Conservation (phyloP, 1,140 invertebrate species). For the Drosophila tani region DNA sequence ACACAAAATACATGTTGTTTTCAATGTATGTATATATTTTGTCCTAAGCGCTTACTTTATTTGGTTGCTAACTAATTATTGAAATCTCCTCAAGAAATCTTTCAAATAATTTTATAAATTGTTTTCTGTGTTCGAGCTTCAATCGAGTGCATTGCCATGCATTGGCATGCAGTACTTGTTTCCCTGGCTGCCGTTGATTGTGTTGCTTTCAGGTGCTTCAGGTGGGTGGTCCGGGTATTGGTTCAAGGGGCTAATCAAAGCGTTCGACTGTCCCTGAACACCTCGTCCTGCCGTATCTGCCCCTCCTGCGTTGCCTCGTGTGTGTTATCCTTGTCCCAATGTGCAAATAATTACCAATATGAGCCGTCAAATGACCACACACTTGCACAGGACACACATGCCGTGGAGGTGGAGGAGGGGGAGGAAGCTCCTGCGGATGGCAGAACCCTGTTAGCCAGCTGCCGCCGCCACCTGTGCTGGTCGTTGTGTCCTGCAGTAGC, state of each 20-base stretch:
- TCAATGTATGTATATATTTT: background rate
- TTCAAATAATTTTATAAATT: background rate
- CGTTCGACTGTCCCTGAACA: constrained; percentile 33
- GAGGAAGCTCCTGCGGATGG: constrained; percentile 48
- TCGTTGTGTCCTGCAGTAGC: constrained; percentile 9
- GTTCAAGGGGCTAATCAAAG: constrained; percentile 59
- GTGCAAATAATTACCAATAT: constrained; percentile 80
- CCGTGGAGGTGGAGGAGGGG: background rate
- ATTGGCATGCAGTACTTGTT: constrained; percentile 50
- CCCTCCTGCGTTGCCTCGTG: constrained; percentile 6
- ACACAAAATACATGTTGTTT: no score
- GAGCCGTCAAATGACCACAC: constrained; percentile 72
- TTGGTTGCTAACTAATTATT: no score
- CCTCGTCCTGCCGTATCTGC: background rate
- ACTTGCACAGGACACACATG: constrained; percentile 27
- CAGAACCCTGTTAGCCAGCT: constrained; percentile 46
- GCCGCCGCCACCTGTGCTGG: constrained; percentile 21
- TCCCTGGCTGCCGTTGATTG: constrained; percentile 20
- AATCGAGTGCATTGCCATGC: constrained; percentile 33
- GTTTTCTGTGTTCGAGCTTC: constrained; percentile 5
- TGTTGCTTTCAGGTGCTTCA: constrained; percentile 18
- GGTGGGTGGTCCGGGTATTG: background rate
- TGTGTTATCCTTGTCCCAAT: constrained; percentile 42
- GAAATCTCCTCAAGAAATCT: background rate
- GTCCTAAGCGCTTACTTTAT: background rate